phyloP scores from a whole-genome alignment of 1,140 invertebrate genomes.

The Brachionus rubens region DNA sequence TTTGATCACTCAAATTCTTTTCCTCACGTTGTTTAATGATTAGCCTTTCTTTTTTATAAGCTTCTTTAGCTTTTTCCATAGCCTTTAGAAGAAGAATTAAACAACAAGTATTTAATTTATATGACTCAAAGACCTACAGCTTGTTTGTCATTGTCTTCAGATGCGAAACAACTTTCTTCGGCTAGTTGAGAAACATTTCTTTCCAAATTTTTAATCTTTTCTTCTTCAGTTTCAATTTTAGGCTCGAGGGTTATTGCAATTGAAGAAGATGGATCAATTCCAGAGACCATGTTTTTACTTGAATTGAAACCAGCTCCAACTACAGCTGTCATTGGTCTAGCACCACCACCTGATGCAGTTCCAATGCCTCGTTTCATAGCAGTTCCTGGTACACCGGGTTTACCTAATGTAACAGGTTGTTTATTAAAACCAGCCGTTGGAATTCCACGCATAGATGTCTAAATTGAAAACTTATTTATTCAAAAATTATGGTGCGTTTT shows the following conservation, averaged over 20 bases:
- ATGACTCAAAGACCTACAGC: constrained; percentile 53
- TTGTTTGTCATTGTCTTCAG: constrained; percentile 65
- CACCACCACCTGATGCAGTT: constrained; percentile 52
- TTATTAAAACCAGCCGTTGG: constrained; percentile 51
- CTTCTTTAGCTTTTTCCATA: constrained; percentile 90
- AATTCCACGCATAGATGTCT: constrained; percentile 50
- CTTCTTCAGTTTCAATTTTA: constrained; percentile 68
- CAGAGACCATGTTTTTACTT: constrained; percentile 55
- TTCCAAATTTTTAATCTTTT: constrained; percentile 78
- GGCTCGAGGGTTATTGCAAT: constrained; percentile 74
- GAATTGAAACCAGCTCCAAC: constrained; percentile 87
- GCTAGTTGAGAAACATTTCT: constrained; percentile 77
- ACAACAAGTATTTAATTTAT: neutral
- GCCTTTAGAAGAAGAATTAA: constrained; percentile 53
- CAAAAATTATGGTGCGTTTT: constrained; percentile 47
- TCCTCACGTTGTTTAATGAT: constrained; percentile 86
- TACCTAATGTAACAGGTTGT: constrained; percentile 57
- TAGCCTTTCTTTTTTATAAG: constrained; percentile 79
- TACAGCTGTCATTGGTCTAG: constrained; percentile 89
- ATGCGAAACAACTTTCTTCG: constrained; percentile 73
- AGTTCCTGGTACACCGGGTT: constrained; percentile 48
- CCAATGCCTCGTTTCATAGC: constrained; percentile 46
- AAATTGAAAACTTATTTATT: neutral
- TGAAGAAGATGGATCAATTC: constrained; percentile 65
- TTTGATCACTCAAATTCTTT: constrained; percentile 75